Base-by-base conservation (phyloP, 2,797 vertebrate genomes). In the Ataeniobius toweri region DNA sequence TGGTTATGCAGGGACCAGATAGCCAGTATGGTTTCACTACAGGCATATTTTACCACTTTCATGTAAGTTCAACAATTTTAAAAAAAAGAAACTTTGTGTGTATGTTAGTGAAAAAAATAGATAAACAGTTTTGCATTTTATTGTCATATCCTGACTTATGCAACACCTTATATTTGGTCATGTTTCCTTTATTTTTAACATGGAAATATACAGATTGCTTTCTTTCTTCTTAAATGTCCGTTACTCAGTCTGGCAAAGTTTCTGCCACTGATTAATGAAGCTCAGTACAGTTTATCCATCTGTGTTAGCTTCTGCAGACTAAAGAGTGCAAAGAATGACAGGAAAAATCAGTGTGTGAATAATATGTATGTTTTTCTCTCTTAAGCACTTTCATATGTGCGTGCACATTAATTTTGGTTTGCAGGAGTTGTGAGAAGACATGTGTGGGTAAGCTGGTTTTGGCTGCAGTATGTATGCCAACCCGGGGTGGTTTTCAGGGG, bases 201-300 rank as follows among this genome's bases (percentile, higher is more conserved):
- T 46, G 18, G 18, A 48, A 48, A 28, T 6, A 31, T 31, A 8
- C 44, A 13, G 56, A 31, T 51, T 41, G 24, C 51, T 26, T 0
- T 63, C 44, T 20, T 13, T 36, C 28, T 41, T 20, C 26, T 18
- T 26, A 63, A 84, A 70, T 2, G 2, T 59, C 31, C 68, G 22
- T 80, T 84, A 67, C 82, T 79, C 48, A 46, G 69, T 74, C 75
- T 82, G 74, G 65, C 75, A 74, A 55, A 7, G 56, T 83, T 72
- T 65, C 26, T 78, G 76, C 67, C 69, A 41, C 80, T 79, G 59
- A 65, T 70, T 73, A 68, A 74, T 73, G 67, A 75, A 44, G 70
- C 77, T 51, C n/a, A 70, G 61, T 81, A 74, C 68, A 71, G 59
- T 79, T 82, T 59, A 80, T 77, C 77, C 82, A 77, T 82, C 71